Conservation (phyloP, 2,888 invertebrate species). For the Kuschelorhynchus macadamiae region DNA sequence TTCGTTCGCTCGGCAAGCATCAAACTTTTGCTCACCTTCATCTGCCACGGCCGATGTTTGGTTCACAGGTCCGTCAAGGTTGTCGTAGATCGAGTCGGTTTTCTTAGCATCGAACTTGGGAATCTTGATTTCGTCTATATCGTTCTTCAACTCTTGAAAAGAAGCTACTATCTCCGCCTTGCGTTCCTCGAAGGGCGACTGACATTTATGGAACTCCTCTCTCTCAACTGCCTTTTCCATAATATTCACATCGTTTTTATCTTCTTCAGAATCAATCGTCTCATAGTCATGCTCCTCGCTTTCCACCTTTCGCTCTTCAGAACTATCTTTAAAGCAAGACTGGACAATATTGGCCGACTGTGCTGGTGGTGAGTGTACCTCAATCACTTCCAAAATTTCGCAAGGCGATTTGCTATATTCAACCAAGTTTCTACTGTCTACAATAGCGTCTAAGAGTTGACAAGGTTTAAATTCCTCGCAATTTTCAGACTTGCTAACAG, state of each 20-base stretch:
- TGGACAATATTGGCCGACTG: slow-evolving; percentile 65
- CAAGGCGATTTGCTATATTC: slow-evolving; percentile 54
- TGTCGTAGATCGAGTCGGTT: slow-evolving; percentile 52
- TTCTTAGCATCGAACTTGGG: slow-evolving; percentile 25
- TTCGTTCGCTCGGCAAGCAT: slow-evolving; percentile 52
- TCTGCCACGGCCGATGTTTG: slow-evolving; percentile 45
- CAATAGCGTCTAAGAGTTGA: slow-evolving; percentile 68
- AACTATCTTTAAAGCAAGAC: slow-evolving; percentile 54
- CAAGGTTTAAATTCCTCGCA: slow-evolving; percentile 66
- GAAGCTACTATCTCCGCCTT: slow-evolving; percentile 63
- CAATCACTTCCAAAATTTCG: slow-evolving; percentile 61
- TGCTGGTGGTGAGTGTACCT: slow-evolving; percentile 53
- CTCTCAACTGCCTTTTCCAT: slow-evolving; percentile 25
- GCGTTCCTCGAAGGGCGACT: slow-evolving; percentile 62
- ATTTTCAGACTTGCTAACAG: background rate
- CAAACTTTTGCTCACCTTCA: slow-evolving; percentile 65
- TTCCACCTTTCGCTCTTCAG: slow-evolving; percentile 39
- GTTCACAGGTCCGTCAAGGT: slow-evolving; percentile 45
- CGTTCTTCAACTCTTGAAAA: slow-evolving; percentile 63
- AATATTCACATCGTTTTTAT: slow-evolving; percentile 26
- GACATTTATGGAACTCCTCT: slow-evolving; percentile 48
- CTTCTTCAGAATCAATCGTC: slow-evolving; percentile 61
- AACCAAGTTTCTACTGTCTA: slow-evolving; percentile 61
- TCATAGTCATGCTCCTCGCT: slow-evolving; percentile 65
- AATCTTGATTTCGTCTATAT: slow-evolving; percentile 49